Conservation (phyloP, 2,113 vertebrate species). For the Salminus brasiliensis region DNA sequence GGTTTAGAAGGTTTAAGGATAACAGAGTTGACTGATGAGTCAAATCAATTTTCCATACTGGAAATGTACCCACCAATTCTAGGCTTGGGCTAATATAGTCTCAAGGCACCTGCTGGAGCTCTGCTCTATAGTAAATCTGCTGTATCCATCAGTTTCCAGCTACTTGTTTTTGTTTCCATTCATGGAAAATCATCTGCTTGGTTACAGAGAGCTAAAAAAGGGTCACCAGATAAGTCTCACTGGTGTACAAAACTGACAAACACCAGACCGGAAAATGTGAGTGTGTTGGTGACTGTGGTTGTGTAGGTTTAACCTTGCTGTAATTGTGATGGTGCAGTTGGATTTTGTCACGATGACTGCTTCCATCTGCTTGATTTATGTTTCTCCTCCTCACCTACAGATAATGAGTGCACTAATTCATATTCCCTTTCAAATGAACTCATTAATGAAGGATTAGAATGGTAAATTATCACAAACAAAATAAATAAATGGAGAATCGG, state of each 20-base stretch:
- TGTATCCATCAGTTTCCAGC: too few species aligned
- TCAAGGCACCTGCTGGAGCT: too few species aligned
- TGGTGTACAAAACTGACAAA: background rate
- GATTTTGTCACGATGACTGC: background rate
- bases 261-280: background rate
- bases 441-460: conserved; percentile 18
- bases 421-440: conserved; percentile 12
- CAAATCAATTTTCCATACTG: too few species aligned
- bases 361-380: background rate
- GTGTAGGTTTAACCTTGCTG: background rate
- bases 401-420: conserved; percentile 11
- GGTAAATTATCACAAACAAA: background rate
- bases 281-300: background rate
- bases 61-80: too few species aligned
- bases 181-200: too few species aligned
- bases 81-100: too few species aligned
- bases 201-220: too few species aligned
- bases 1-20: too few species aligned
- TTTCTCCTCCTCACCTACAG: conserved; percentile 7
- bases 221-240: too few species aligned
- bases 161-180: too few species aligned
- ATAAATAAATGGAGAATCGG: background rate
- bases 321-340: background rate
- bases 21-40: too few species aligned
- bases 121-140: too few species aligned